Base-by-base conservation (phyloP, 2,888 invertebrate species). In the Choristoneura rosaceana region DNA sequence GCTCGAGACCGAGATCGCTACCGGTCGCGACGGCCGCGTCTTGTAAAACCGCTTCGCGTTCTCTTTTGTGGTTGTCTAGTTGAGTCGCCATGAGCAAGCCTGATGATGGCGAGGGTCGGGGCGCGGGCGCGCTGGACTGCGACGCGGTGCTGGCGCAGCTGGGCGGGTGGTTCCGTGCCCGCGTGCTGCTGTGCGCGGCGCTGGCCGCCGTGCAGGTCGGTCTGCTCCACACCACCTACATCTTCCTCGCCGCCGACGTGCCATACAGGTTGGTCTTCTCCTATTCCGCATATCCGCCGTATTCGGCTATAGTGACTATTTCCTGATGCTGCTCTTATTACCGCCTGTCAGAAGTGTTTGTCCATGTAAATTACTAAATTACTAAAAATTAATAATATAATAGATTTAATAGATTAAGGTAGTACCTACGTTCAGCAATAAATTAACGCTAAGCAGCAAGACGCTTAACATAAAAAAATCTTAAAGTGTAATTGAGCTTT, bases 211-310 rank as follows among this genome's bases (percentile, higher is more conserved):
- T 94, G 62, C 93, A 95, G 79, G 93, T 95, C 1, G 95, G 95
- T 10, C 77, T 94, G 78, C 92, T 94, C 78, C 94, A 94, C 76
- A 90, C 95, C 75, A 94, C 94, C 3, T 95, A 95, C 82, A 94
- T 95, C 75, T 95, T 95, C 87, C 90, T 95, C 3, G 95, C 95
- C 0, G 95, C 92, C 1, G 90, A 93, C 67, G 87, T 95, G 25
- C 92, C 94, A 5, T 95, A 95, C 89, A 94, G 95, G 95, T 95
- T 77, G 77, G 78, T 77, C 0, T 3, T 8, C 25, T 38, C 9
- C 10, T 15, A 5, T n/a, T 8, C 41, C 8, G 34, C 2, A 52
- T 45, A 58, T 8, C 25, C 12, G 2, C 43, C 38, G 38, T 38
- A 38, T 4, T 4, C 34, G 4, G 4, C 7, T 4, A 38, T 5